These are phyloP conservation scores for Alosa alosa DNA, from an alignment of 2,113 vertebrate genomes.

Conservation along the genomic window DNA sequence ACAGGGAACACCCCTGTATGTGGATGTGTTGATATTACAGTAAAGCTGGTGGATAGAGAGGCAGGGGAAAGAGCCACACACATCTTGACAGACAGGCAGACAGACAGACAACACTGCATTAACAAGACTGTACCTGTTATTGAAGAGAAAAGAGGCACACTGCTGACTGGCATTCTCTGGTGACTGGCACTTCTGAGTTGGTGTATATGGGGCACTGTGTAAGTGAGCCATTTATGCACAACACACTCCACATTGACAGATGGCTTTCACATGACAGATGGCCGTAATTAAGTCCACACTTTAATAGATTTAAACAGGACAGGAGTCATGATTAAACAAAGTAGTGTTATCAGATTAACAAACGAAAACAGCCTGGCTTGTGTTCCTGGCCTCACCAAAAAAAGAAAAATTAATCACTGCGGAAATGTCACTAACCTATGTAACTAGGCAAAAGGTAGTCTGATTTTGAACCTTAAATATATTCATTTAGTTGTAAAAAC, in stretches of 20 bases:
- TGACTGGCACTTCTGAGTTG: conserved; percentile 19
- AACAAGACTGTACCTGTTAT: too few relatives aligned
- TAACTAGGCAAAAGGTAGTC: neutral
- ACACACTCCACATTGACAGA: conserved; percentile 32
- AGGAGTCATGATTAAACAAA: conserved; percentile 39
- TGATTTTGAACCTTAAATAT: neutral
- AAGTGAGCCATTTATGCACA: conserved; percentile 44
- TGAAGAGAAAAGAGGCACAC: neutral
- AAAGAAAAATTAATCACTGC: neutral
- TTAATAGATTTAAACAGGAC: conserved; percentile 50
- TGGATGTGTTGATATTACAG: neutral
- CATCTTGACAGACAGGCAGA: neutral
- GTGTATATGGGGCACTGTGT: conserved; percentile 27
- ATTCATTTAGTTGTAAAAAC: neutral
- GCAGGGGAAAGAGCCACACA: neutral
- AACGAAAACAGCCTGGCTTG: conserved; percentile 28
- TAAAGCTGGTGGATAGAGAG: neutral
- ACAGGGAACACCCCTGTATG: neutral
- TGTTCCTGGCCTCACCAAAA: conserved; percentile 33
- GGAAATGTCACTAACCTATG: neutral
- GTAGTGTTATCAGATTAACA: conserved; percentile 47
- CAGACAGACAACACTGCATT: neutral
- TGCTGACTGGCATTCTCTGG: conserved; percentile 12
- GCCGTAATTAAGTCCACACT: conserved; percentile 47
- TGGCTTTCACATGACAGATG: conserved; percentile 42